Base-by-base conservation (phyloP, 2,888 invertebrate species). In the Harpagoxenus sublaevis region DNA sequence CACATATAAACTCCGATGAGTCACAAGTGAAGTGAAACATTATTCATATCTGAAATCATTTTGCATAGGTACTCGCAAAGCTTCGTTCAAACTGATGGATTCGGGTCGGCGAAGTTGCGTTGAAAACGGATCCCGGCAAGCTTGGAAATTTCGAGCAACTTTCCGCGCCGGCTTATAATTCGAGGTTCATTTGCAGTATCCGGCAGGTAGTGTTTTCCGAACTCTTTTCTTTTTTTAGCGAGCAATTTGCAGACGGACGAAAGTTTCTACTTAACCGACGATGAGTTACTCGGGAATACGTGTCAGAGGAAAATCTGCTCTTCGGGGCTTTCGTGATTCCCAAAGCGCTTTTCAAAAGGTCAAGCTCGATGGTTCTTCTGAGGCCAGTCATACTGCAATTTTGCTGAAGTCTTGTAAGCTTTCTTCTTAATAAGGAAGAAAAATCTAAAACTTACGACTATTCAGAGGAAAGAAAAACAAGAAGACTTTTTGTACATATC, bases 111-210 rank as follows among this genome's bases (percentile, higher is more conserved):
- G 23, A 78, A 68, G 10, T 70, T 70, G 10, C 31, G 42, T 78
- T 57, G 55, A 45, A 55, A 78, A 70, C 57, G 78, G 78, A 78
- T 70, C 39, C 3, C 45, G 45, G 45, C 70, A 45, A 15, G 31
- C n/a, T 65, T 77, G 51, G 35, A 77, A 77, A 77, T 77, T 77
- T 77, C 51, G 39, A 65, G 2, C n/a, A 65, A 77, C 63, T 78
- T 78, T 70, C 15, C 42, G 31, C 23, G 12, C 12, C 55, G 42
- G 55, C n/a, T 78, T 70, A 78, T 78, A 78, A 78, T 78, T 78
- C 55, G 70, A 78, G 15, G 15, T 78, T 70, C 70, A 70, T 78
- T 78, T 70, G 55, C 55, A 45, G 42, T 68, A 78, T 78, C 68
- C 66, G 55, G 28, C 77, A 28, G 55, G 48, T 70, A 23, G 55